A percentile compares a stretch with the other conserved stretches of the same genome.
phyloP scores from a whole-genome alignment of 1,140 invertebrate genomes.

The Hylaeus volcanicus region DNA sequence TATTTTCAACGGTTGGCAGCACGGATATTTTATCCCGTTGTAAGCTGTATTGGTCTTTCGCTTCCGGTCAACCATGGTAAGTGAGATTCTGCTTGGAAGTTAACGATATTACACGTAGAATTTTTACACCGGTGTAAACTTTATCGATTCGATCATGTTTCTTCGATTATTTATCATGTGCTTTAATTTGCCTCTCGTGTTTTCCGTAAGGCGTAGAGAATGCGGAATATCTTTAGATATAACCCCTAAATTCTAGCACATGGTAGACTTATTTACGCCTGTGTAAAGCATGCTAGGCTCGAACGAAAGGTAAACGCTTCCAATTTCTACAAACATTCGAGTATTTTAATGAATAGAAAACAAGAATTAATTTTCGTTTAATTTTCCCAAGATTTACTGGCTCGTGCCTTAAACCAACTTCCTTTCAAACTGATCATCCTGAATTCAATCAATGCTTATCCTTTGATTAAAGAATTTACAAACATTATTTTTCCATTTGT shows the following conservation, averaged over 20 bases:
- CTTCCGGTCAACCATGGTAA: constrained; percentile 71
- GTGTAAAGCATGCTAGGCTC: background rate
- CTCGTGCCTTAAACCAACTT: too few species aligned
- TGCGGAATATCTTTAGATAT: constrained; percentile 25
- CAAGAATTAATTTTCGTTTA: too few species aligned
- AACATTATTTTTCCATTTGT: too few species aligned
- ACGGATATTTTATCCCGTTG: background rate
- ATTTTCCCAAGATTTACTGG: too few species aligned
- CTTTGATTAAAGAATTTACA: too few species aligned
- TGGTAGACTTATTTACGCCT: constrained; percentile 16
- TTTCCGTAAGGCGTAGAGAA: background rate
- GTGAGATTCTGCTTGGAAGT: constrained; percentile 27
- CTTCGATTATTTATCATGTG: background rate
- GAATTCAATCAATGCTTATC: too few species aligned
- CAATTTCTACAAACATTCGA: too few species aligned
- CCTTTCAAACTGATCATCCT: too few species aligned
- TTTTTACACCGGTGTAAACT: background rate
- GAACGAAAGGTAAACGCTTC: too few species aligned
- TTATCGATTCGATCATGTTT: background rate
- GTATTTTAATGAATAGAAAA: too few species aligned
- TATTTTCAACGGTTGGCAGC: constrained; percentile 10
- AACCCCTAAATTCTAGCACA: constrained; percentile 55
- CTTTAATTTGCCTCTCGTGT: background rate
- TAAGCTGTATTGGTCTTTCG: constrained; percentile 54
- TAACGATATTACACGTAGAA: constrained; percentile 12